Evolutionary conservation across 2,797 vertebrate genomes (phyloP), one percentile per base, ranked within the genome.

Genomic region (Fistularia commersonii): DNA sequence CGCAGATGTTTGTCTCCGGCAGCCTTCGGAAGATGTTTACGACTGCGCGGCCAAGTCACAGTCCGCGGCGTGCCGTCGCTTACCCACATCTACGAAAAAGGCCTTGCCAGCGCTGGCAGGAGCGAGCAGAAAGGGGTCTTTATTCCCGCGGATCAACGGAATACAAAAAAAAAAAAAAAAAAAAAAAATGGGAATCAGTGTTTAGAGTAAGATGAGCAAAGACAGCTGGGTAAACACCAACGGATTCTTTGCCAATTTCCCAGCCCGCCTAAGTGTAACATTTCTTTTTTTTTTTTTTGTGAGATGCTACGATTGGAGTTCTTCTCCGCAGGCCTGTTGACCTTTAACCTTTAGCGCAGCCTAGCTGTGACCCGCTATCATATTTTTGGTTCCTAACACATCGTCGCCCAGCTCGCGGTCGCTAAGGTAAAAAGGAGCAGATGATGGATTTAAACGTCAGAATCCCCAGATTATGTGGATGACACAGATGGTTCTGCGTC

Each of bases 201-300:
- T 49, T 57, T 43, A 32, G 36, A 65, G 23, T 7, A 51, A 55
- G 53, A 57, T 44, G 49, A 65, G 54, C 32, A 54, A 64, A 53
- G 47, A 41, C 31, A 40, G 3, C 52, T 48, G 37, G 34, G 56
- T 62, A 71, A 79, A 74, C 62, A 54, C 39, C 6, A 41, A 6
- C 23, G 34, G 23, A 56, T 70, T 70, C 61, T 53, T 62, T 63
- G 45, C 57, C 61, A 79, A 69, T 72, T 77, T 73, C 55, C 51
- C 48, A 49, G 72, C 74, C 55, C 64, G 57, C 14, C 71, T 75
- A 64, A 56, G 56, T 59, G 37, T 48, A 69, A 69, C 62, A 45
- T 50, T 77, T 63, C 43, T 41, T 69, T 66, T 71, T 65, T 48
- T 33, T 37, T 36, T 11, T 55, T 69, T 65, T 79, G 61, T 61